A percentile compares a stretch with the other conserved stretches of the same genome.
Conservation (phyloP, 2,113 vertebrate species). For the Chionis minor region DNA sequence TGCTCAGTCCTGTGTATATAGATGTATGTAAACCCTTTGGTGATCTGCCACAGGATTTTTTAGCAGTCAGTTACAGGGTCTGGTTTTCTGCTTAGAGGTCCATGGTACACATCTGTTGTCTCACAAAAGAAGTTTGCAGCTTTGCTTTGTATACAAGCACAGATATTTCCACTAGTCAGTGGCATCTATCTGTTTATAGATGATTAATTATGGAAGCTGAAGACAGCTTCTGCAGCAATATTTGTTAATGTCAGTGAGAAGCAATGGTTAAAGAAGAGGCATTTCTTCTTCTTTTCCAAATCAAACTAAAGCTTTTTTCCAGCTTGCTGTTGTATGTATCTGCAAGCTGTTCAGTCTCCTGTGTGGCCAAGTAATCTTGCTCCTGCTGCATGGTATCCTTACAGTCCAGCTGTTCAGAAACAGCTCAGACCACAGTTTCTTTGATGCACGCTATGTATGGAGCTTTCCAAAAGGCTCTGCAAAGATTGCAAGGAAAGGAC, state of each 20-base stretch:
- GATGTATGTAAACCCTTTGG: background rate
- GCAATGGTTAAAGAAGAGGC: background rate
- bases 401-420: background rate
- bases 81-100: background rate
- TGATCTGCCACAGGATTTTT: background rate
- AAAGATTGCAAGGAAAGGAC: background rate
- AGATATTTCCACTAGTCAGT: background rate
- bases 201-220: background rate
- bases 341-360: background rate
- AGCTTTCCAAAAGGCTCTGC: background rate
- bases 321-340: background rate
- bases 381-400: background rate
- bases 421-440: background rate
- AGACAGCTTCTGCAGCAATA: background rate
- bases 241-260: background rate
- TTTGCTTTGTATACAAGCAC: background rate
- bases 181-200: background rate
- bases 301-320: background rate
- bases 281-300: background rate
- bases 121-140: background rate
- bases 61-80: background rate
- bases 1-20: background rate
- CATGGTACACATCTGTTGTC: background rate
- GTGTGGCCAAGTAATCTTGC: background rate
- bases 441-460: no score